Conservation (phyloP, 2,888 invertebrate species). For the Prostheceraeus crozeri region DNA sequence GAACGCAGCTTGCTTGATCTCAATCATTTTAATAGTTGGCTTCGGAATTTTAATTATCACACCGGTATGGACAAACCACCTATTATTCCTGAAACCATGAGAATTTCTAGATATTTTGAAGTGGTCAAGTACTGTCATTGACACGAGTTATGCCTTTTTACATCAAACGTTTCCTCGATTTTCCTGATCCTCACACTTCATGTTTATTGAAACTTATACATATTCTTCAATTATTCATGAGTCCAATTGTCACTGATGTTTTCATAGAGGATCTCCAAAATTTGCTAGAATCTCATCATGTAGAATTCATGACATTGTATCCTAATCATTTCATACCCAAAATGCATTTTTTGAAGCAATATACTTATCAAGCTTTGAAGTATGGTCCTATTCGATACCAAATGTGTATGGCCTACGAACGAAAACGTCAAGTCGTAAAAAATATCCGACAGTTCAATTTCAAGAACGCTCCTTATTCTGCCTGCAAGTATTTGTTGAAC, state of each 20-base stretch:
- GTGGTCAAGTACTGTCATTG: background rate
- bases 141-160: background rate
- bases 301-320: background rate
- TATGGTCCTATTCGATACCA: background rate
- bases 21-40: background rate
- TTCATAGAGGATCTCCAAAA: background rate
- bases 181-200: background rate
- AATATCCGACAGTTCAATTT: constrained; percentile 19
- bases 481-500: background rate
- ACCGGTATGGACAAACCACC: background rate
- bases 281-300: background rate
- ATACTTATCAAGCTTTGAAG: background rate
- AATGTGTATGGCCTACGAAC: background rate
- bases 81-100: background rate
- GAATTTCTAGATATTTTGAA: background rate
- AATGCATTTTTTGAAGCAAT: background rate
- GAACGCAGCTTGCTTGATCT: background rate
- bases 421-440: constrained; percentile 2
- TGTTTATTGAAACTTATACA: background rate
- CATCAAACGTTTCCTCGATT: too few relatives aligned
- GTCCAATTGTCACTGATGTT: background rate
- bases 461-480: background rate
- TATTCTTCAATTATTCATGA: background rate
- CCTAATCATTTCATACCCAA: background rate
- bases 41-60: background rate